Base-by-base conservation (phyloP, 2,888 invertebrate genomes). In the Zeuzera pyrina region DNA sequence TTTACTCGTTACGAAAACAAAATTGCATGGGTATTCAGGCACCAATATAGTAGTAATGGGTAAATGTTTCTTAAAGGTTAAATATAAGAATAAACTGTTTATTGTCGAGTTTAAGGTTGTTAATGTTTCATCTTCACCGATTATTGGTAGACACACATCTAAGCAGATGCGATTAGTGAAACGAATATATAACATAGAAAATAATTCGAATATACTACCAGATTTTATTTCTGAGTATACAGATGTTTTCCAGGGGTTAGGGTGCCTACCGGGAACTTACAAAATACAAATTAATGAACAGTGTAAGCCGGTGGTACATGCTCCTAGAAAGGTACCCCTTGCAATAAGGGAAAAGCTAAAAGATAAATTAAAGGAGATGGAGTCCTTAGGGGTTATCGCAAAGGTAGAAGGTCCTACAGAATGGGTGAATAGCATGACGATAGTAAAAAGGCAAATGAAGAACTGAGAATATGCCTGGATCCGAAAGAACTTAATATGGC, bases 381-480 rank as follows among this genome's bases (percentile, higher is more conserved):
- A 38, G 22, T 27, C 23, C 10, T 25, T 41, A 3, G 39, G 38
- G 3, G 36, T 47, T 2, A 45, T 52, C 6, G 35, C 31, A 1
- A 47, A 43, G 31, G 46, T 51, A 2, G 44, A 45, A 24, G 42
- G 41, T 4, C 45, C 45, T 1, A 46, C 44, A 11, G 41, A 41
- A 13, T 52, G 49, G 52, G 52, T 52, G 1, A 50, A 38, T 22
- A 44, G 43, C n/a, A 41, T 50, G 33, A 46, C 43, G 1, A 42
- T 51, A 0, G 52, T 46, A 0, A 42, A 36, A 54, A 54, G 36
- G 30, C 40, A 1, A 43, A 45, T 27, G 48, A 47, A 1, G 41
- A 48, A 15, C 13, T 54, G 4, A 35, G 49, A 1, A 42, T 52
- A 4, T 50, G 49, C 33, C 11, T 52, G n/a, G 49, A 52, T 27